Base-by-base conservation (phyloP, 2,113 vertebrate species). In the Lagopus leucura region DNA sequence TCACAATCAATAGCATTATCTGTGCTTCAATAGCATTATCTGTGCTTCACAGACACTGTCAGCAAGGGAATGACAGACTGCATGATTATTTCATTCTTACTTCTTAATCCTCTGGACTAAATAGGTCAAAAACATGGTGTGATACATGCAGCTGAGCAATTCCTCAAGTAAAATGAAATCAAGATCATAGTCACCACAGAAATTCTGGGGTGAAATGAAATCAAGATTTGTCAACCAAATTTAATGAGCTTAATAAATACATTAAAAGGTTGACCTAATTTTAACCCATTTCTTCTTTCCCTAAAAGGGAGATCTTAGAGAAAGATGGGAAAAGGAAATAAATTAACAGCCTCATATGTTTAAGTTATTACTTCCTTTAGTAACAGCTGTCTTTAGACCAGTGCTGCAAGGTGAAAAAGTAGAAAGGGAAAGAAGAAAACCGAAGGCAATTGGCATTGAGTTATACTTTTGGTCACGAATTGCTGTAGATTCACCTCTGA, bases 401-500 rank as follows among this genome's bases (percentile, higher is more conserved):
- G 3, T 34, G 45, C 47, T 96, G 86, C 93, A 88, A 92, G 76
- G 82, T 80, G 60, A 95, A 88, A 74, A 78, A 70, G 34, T 0
- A 74, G 65, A 81, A 88, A 63, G 63, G 36, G 60, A 89, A 86
- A 93, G 79, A 89, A 70, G 38, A 89, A 84, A 91, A 83, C 79
- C 52, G 52, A 75, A 95, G 22, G 58, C 80, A 94, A 48, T 54
- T 89, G 93, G 79, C 93, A 88, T 30, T 78, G 32, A 71, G 70
- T 90, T 2, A 38, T 32, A 13, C 38, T 66, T 66, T 88, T 75
- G 90, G 95, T 95, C 88, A 94, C 88, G 91, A 92, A 72, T 61
- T 95, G 85, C 92, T 96, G 67, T 72, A 82, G 72, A 92, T 90
- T 96, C 90, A 93, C 82, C 89, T 90, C 91, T 90, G 75, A 94